Evolutionary conservation across 2,888 invertebrate species (phyloP).

Genomic region (Drosophila helvetica): DNA sequence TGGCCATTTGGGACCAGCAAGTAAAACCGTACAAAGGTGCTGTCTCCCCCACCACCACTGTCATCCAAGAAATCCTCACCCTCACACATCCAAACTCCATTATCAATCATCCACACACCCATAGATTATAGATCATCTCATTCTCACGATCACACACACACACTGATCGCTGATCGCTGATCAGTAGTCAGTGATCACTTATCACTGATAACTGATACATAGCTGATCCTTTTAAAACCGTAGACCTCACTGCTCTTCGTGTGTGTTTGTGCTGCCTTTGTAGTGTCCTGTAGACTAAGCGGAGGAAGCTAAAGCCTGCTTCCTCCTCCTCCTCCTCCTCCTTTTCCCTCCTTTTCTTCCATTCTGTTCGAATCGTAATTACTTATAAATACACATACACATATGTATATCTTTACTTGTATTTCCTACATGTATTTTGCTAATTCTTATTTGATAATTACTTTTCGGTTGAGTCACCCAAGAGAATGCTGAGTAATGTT

Average conservation of each 20-base stretch:
- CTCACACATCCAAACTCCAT: neutral
- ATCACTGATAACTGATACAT: neutral
- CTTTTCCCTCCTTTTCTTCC: neutral
- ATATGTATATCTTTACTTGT: constrained; percentile 8
- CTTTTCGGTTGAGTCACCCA: constrained; percentile 2
- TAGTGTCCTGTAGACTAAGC: neutral
- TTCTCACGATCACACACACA: constrained; percentile 29
- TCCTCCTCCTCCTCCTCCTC: too few relatives aligned
- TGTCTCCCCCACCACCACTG: constrained; percentile 46
- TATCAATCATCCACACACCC: constrained; percentile 50
- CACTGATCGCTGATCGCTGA: constrained; percentile 18
- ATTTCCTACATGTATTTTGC: constrained; percentile 11
- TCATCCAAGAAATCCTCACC: constrained; percentile 13
- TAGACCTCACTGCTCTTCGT: neutral
- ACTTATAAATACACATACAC: neutral
- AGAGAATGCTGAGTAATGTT: constrained; percentile 28
- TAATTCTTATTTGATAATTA: neutral
- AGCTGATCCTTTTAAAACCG: neutral
- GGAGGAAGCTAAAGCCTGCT: neutral
- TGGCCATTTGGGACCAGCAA: constrained; percentile 94
- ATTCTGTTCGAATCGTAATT: neutral
- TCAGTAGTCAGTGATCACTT: too few relatives aligned
- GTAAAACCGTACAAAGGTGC: constrained; percentile 93
- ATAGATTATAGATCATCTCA: constrained; percentile 23
- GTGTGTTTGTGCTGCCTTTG: neutral